Percentiles rank a stretch among this genome's conserved stretches.
Conservation (phyloP, 2,797 vertebrate genomes). For the Pogonophryne albipinna region DNA sequence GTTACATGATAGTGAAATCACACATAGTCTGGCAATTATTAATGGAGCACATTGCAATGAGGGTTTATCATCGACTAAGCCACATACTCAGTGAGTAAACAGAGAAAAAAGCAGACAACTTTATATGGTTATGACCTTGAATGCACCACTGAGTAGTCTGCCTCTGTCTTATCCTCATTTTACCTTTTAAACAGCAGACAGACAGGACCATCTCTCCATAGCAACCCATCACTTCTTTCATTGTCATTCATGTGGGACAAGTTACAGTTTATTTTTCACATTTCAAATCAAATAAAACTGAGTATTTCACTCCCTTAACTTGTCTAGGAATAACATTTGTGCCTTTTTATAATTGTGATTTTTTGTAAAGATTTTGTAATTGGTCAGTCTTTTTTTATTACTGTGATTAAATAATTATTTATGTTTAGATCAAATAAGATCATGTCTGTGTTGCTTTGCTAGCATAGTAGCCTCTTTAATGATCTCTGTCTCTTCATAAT, state of each 20-base stretch:
- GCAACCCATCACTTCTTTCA: constrained; percentile 25
- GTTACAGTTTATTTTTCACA: constrained; percentile 6
- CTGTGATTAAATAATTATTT: neutral
- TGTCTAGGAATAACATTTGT: neutral
- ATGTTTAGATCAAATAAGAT: neutral
- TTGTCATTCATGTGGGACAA: constrained; percentile 9
- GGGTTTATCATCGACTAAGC: neutral
- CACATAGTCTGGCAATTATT: neutral
- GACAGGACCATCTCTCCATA: constrained; percentile 31
- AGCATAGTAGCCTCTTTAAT: constrained; percentile 42
- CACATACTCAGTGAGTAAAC: neutral
- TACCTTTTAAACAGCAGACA: constrained; percentile 47
- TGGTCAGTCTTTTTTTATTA: neutral
- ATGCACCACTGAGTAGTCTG: constrained; percentile 4
- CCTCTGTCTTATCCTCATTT: constrained; percentile 46
- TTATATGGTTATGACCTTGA: neutral
- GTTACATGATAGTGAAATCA: neutral
- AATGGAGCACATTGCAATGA: neutral
- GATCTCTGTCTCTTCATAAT: constrained; percentile 52
- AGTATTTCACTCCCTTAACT: constrained; percentile 8
- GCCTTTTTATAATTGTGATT: neutral
- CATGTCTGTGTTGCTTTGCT: constrained; percentile 30
- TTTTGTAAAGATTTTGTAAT: neutral
- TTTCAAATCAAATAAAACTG: constrained; percentile 11
- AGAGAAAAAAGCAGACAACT: neutral